Conservation (phyloP, 2,797 vertebrate genomes). For the Todus mexicanus region DNA sequence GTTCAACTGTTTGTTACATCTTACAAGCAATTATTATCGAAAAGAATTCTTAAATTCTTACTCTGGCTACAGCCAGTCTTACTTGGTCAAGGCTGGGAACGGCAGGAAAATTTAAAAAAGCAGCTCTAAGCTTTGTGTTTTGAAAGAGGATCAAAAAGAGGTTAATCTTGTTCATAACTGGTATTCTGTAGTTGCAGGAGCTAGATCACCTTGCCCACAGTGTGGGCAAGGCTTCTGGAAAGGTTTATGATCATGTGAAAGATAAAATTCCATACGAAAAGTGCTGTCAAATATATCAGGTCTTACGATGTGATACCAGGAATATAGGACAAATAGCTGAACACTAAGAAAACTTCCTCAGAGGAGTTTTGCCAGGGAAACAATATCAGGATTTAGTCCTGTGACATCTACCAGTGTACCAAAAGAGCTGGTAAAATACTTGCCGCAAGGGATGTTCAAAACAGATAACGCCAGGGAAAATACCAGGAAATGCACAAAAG, state of each 20-base stretch:
- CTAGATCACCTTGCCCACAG: neutral
- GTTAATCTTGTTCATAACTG: neutral
- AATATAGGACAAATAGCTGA: neutral
- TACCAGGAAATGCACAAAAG: neutral
- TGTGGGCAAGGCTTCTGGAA: neutral
- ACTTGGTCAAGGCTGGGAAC: neutral
- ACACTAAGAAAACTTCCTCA: neutral
- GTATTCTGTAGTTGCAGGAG: neutral
- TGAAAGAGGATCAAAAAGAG: neutral
- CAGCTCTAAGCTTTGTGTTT: neutral
- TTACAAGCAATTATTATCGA: neutral
- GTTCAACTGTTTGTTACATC: neutral
- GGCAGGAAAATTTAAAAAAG: neutral
- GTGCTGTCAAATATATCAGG: neutral
- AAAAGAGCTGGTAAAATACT: neutral
- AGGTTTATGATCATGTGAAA: neutral
- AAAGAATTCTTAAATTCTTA: neutral
- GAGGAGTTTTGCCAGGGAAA: neutral
- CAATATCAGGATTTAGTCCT: neutral
- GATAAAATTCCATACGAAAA: neutral
- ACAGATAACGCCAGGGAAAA: neutral
- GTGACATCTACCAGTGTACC: neutral
- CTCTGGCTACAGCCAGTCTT: neutral
- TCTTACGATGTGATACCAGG: neutral
- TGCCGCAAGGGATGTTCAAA: neutral